Evolutionary conservation across 2,888 invertebrate species (phyloP).

Genomic region (Chaitophorus viminalis): DNA sequence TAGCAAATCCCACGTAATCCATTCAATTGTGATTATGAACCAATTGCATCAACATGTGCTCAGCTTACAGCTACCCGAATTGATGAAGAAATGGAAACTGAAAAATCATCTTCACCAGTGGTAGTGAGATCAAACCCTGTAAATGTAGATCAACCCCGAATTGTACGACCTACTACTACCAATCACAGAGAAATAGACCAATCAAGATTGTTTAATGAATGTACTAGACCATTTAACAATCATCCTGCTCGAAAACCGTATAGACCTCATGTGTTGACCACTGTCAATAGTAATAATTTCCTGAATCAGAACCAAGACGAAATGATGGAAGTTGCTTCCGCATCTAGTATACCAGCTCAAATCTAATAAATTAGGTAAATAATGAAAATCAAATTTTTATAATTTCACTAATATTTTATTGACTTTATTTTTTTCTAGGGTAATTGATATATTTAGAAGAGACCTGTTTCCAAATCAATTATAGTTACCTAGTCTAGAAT

Average conservation of each 20-base stretch:
- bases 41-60: conserved; percentile 55
- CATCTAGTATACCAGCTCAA: conserved; percentile 60
- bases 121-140: conserved; percentile 45
- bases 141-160: conserved; percentile 49
- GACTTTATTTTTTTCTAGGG: conserved; percentile 33
- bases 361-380: conserved; percentile 53
- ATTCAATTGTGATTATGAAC: conserved; percentile 50
- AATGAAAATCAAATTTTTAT: background rate
- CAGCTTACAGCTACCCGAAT: conserved; percentile 49
- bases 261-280: conserved; percentile 58
- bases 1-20: conserved; percentile 40
- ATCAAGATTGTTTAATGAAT: conserved; percentile 52
- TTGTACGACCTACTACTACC: conserved; percentile 19
- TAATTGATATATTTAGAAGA: conserved; percentile 34
- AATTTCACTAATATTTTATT: background rate
- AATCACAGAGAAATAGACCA: conserved; percentile 50
- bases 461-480: conserved; percentile 55
- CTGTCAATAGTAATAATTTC: conserved; percentile 52
- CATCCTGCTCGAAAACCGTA: conserved; percentile 49
- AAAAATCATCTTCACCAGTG: conserved; percentile 40
- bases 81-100: conserved; percentile 60
- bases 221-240: conserved; percentile 44
- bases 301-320: conserved; percentile 57
- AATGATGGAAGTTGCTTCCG: conserved; percentile 60
- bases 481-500: conserved; percentile 58